Evolutionary conservation across 2,888 invertebrate species (phyloP).

Genomic region (Noctua janthe): DNA sequence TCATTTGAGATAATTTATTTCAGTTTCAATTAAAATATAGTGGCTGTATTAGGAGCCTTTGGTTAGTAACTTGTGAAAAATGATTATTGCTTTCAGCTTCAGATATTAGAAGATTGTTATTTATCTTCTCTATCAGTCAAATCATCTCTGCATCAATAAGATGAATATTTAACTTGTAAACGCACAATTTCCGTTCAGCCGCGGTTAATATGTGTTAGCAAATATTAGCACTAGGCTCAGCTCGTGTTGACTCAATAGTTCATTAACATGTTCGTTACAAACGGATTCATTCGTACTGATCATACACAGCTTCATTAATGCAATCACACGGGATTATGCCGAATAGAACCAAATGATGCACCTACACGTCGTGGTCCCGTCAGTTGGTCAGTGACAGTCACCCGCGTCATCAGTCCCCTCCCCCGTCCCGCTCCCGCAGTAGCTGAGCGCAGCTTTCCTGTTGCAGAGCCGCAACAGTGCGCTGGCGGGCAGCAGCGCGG

Average conservation of each 20-base stretch:
- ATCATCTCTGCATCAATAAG: not conserved
- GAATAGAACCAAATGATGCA: not conserved
- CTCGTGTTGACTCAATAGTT: not conserved
- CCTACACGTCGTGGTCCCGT: no score
- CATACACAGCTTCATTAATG: conserved; percentile 6
- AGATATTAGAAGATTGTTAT: not conserved
- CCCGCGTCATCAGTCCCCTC: not conserved
- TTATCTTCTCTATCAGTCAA: not conserved
- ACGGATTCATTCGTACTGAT: not conserved
- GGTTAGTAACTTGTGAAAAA: not conserved
- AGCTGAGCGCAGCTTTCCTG: conserved; percentile 86
- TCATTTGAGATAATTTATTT: not conserved
- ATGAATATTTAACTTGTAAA: not conserved
- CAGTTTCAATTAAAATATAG: not conserved
- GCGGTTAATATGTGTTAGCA: not conserved
- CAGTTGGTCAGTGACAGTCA: not conserved
- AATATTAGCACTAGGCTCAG: conserved; percentile 6
- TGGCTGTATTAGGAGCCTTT: not conserved
- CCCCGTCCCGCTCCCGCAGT: conserved; percentile 60
- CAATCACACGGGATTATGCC: not conserved
- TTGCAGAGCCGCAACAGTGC: conserved; percentile 89
- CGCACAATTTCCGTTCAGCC: not conserved
- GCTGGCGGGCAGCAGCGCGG: conserved; percentile 73
- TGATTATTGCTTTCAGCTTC: not conserved
- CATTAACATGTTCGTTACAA: not conserved